Evolutionary conservation across 2,888 invertebrate genomes (phyloP).

Genomic region (Gerosis bhagava): DNA sequence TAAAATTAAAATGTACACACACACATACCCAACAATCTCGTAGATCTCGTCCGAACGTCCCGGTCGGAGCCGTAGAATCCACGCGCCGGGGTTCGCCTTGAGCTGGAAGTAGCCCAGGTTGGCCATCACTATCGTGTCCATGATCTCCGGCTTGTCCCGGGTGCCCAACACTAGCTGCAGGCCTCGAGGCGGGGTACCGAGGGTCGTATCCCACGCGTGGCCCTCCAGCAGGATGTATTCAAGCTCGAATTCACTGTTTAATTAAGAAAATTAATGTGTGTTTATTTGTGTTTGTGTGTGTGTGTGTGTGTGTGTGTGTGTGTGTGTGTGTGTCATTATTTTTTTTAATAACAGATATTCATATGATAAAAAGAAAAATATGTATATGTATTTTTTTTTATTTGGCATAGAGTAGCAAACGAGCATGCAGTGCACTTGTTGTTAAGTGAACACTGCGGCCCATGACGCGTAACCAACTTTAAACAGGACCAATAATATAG

Average conservation of each 20-base stretch:
- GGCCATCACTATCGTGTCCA: constrained; percentile 99
- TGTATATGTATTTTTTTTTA: too few species aligned
- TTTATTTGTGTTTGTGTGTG: too few species aligned
- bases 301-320: too few species aligned
- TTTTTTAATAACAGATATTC: too few species aligned
- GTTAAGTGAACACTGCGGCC: too few species aligned
- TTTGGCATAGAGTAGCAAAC: too few species aligned
- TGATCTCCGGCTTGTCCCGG: constrained; percentile 87
- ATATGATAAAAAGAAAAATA: too few species aligned
- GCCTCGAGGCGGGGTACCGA: constrained; percentile 97
- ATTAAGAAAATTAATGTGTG: too few species aligned
- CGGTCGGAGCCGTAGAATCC: constrained; percentile 94
- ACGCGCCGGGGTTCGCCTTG: constrained; percentile 98
- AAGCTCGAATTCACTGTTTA: constrained; percentile 94
- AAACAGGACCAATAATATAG: too few species aligned
- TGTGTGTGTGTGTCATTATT: too few species aligned
- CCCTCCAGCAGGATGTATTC: constrained; percentile 96
- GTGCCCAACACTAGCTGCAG: constrained; percentile 98
- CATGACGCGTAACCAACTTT: too few species aligned
- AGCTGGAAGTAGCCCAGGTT: constrained; percentile 98
- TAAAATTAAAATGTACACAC: background rate
- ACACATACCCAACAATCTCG: constrained; percentile 88
- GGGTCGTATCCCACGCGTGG: constrained; percentile 96
- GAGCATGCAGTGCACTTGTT: too few species aligned
- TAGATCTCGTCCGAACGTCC: constrained; percentile 98